Conservation (phyloP, 2,888 invertebrate species). For the Ditylenchus weischeri region DNA sequence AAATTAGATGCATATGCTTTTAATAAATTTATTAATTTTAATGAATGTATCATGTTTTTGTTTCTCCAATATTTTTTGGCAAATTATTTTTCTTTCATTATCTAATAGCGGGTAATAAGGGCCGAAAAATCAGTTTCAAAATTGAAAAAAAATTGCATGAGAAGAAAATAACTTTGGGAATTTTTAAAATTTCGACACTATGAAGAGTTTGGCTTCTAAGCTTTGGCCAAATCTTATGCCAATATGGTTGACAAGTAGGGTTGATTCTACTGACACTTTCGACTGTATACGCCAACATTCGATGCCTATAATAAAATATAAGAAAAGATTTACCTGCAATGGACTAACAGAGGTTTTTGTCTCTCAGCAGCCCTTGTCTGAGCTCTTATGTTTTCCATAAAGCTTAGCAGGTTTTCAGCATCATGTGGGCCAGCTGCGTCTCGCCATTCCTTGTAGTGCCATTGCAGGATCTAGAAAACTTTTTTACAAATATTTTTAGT, state of each 20-base stretch:
- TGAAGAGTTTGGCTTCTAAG: no score
- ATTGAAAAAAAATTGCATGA: no score
- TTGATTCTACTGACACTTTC: no score
- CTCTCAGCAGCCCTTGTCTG: slow-evolving; percentile 25
- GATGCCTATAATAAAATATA: background rate
- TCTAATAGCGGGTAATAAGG: no score
- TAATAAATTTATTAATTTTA: background rate
- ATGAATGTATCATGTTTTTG: background rate
- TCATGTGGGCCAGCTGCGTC: slow-evolving; percentile 35
- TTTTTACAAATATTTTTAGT: slow-evolving; percentile 11
- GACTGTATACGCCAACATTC: no score
- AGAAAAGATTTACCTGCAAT: slow-evolving; percentile 38
- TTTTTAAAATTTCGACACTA: no score
- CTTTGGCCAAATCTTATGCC: no score
- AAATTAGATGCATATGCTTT: slow-evolving; percentile 3
- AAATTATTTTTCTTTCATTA: no score
- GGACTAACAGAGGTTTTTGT: slow-evolving; percentile 48
- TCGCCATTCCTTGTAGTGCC: slow-evolving; percentile 46
- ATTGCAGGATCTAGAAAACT: slow-evolving; percentile 40
- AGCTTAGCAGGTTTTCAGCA: slow-evolving; percentile 36
- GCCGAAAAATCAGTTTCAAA: no score
- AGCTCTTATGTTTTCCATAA: slow-evolving; percentile 34
- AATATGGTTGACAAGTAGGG: no score
- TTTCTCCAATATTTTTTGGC: no score
- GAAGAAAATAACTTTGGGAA: no score